These are phyloP conservation scores for Pachyuromys duprasi DNA, from an alignment of 2,797 vertebrate genomes.

Conservation along the genomic window DNA sequence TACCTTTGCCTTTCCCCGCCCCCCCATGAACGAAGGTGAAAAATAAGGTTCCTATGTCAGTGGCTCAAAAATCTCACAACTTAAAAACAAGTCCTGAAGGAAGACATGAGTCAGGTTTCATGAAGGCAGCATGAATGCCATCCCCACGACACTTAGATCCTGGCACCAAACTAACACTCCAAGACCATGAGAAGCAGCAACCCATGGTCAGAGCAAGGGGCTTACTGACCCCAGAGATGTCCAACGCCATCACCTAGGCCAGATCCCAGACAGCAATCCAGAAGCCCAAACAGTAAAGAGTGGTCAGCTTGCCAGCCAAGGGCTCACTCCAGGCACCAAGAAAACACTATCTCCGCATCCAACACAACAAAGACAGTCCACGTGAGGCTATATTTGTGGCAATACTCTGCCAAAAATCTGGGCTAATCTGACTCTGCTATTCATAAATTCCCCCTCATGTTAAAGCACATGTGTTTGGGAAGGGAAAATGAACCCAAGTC, in stretches of 20 bases:
- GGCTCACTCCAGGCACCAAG: background rate
- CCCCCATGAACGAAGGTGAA: background rate
- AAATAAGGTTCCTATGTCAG: background rate
- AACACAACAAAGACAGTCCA: conserved; percentile 62
- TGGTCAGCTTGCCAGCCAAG: background rate
- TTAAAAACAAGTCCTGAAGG: background rate
- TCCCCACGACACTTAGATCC: background rate
- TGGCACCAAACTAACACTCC: background rate
- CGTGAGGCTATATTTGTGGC: conserved; percentile 63
- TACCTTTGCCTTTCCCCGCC: background rate
- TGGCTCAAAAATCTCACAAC: conserved; percentile 16
- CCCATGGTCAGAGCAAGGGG: background rate
- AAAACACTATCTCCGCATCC: conserved; percentile 47
- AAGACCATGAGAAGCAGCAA: background rate
- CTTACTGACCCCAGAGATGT: background rate
- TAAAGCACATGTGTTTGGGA: conserved; percentile 75
- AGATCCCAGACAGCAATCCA: background rate
- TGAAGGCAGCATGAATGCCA: background rate
- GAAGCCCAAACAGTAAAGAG: background rate
- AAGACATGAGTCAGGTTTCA: background rate
- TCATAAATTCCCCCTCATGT: conserved; percentile 78
- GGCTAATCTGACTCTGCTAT: conserved; percentile 79
- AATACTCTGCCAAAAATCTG: conserved; percentile 71
- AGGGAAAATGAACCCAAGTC: conserved; percentile 77
- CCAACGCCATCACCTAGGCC: background rate